Base-by-base conservation (phyloP, 2,888 invertebrate genomes). In the Clitarchus hookeri region DNA sequence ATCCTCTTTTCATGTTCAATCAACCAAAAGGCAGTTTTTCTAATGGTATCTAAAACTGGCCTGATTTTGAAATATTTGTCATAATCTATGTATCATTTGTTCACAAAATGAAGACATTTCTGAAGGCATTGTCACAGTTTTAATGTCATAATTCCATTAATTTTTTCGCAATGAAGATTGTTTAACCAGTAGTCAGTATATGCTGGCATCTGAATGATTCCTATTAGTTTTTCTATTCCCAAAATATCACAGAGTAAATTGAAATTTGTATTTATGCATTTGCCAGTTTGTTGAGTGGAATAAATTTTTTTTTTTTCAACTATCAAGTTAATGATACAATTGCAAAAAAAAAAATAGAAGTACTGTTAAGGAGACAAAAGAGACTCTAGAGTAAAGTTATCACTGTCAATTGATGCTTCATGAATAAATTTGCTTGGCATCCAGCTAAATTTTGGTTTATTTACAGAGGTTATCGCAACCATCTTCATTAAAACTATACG, bases 1-100 rank as follows among this genome's bases (percentile, higher is more conserved):
- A 65, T 65, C 65, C 65, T 65, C 65, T 65, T 65, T 23, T 65
- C 65, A 65, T 65, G 65, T 65, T 65, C 65, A 65, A 65, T 65
- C 12, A 8, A 65, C 16, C 12, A 8, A 65, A 23, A 65, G 65
- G n/a, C 65, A 65, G 23, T 65, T 65, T 65, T 65, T 65, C 65
- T 65, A 65, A 65, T 65, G 0, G 16, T 65, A 23, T 65, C 65
- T 23, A 65, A 65, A 65, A 65, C 65, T 23, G 23, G 65, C 65
- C 65, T 65, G n/a, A 65, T 8, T n/a, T 65, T 65, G n/a, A 12
- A 65, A 65, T 65, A 65, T 23, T 23, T 65, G 6, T 65, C 65
- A 23, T 65, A 6, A 65, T 65, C n/a, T 65, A 65, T 8, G n/a
- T 65, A n/a, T n/a, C n/a, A n/a, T n/a, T n/a, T n/a, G n/a, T n/a